phyloP scores from a whole-genome alignment of 2,888 invertebrate genomes.

The Elegia similella region DNA sequence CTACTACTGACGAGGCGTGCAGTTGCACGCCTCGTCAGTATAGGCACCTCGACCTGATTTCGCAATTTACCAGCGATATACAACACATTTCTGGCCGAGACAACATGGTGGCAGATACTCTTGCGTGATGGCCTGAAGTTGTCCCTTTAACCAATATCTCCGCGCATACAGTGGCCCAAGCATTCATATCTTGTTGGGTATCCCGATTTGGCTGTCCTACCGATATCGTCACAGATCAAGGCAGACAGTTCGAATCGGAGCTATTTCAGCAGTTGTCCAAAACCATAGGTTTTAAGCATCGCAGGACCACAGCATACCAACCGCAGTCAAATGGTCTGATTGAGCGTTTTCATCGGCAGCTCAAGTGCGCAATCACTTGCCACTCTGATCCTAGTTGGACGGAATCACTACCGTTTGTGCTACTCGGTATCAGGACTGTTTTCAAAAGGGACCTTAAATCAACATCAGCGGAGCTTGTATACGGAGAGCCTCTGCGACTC shows the following conservation, averaged over 20 bases:
- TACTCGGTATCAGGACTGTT: conserved; percentile 26
- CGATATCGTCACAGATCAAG: no score
- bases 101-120: conserved; percentile 33
- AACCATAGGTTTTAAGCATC: conserved; percentile 16
- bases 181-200: no score
- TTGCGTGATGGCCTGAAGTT: conserved; percentile 34
- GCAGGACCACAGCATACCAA: conserved; percentile 17
- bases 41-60: conserved; percentile 28
- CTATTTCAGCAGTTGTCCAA: conserved; percentile 26
- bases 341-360: no score
- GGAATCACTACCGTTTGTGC: conserved; percentile 27
- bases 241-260: conserved; percentile 12
- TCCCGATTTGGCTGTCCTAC: no score
- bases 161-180: no score
- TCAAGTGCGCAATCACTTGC: conserved; percentile 45
- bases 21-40: not conserved
- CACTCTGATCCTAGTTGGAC: conserved; percentile 23
- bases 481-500: conserved; percentile 19
- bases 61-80: no score
- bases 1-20: no score
- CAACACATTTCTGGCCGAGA: no score
- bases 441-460: conserved; percentile 21
- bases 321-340: conserved; percentile 16
- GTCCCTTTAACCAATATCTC: no score
- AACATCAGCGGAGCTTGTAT: no score